Evolutionary conservation across 2,797 vertebrate genomes (phyloP).

Genomic region (Ambastaia sidthimunki): DNA sequence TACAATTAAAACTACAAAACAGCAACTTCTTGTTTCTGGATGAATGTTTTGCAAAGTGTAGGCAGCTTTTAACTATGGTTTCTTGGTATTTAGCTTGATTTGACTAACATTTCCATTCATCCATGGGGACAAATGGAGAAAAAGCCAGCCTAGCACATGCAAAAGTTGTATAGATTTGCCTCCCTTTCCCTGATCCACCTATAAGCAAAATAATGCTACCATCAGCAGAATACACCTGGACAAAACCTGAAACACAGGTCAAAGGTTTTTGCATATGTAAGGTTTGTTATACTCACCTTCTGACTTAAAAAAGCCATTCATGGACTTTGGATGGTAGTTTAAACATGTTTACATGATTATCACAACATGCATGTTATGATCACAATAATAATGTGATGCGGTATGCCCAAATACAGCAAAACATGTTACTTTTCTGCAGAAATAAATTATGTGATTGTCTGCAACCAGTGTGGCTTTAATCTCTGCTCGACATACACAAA

Average conservation of each 20-base stretch:
- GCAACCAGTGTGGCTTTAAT: conserved; percentile 13
- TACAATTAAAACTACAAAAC: conserved; percentile 18
- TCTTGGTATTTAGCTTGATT: conserved; percentile 48
- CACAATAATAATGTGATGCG: neutral
- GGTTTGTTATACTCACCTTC: conserved; percentile 48
- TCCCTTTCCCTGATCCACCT: conserved; percentile 56
- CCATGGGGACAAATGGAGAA: conserved; percentile 45
- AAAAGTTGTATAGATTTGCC: conserved; percentile 72
- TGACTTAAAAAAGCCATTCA: neutral
- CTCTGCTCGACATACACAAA: neutral
- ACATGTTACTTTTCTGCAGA: conserved; percentile 1
- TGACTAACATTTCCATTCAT: conserved; percentile 54
- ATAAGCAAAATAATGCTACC: conserved; percentile 55
- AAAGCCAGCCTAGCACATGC: conserved; percentile 64
- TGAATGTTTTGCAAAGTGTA: conserved; percentile 15
- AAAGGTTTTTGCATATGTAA: conserved; percentile 67
- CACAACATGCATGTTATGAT: neutral
- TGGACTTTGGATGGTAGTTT: neutral
- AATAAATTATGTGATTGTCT: conserved; percentile 23
- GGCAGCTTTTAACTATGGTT: conserved; percentile 9
- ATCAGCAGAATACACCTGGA: conserved; percentile 63
- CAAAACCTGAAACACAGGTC: conserved; percentile 60
- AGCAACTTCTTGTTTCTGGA: neutral
- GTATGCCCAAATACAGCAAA: neutral
- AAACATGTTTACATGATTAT: neutral